These are phyloP conservation scores for Peromyscus attwateri DNA, from an alignment of 2,797 vertebrate genomes.

Conservation along the genomic window DNA sequence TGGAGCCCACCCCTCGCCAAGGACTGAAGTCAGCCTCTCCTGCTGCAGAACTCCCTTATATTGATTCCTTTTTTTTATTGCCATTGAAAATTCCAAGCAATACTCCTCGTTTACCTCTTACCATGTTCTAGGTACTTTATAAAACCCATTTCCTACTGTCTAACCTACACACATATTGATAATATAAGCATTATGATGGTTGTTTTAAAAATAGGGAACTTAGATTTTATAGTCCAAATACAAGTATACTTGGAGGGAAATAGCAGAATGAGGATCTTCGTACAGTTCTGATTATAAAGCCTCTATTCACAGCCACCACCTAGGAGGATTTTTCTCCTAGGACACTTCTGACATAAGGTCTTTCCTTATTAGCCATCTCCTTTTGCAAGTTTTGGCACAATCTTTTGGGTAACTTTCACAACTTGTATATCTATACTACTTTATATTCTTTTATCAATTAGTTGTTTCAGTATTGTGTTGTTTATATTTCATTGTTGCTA, in stretches of 20 bases:
- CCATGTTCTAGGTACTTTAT: neutral
- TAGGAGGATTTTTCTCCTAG: neutral
- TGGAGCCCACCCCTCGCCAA: too few species aligned
- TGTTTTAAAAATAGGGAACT: neutral
- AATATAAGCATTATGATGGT: neutral
- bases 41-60: neutral
- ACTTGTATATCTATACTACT: neutral
- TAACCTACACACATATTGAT: neutral
- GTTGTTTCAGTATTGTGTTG: neutral
- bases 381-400: neutral
- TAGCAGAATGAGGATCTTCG: neutral
- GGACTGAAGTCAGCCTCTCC: neutral
- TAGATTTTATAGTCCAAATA: neutral
- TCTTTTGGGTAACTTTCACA: neutral
- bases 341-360: neutral
- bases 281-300: neutral
- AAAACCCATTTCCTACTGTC: neutral
- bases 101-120: neutral
- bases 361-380: neutral
- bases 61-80: neutral
- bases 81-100: slow-evolving; percentile 28
- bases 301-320: neutral
- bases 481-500: slow-evolving; percentile 43
- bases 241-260: neutral
- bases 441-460: slow-evolving; percentile 3